Evolutionary conservation across 2,797 vertebrate species (phyloP).

Genomic region (Enteromius afrohamiltoni): DNA sequence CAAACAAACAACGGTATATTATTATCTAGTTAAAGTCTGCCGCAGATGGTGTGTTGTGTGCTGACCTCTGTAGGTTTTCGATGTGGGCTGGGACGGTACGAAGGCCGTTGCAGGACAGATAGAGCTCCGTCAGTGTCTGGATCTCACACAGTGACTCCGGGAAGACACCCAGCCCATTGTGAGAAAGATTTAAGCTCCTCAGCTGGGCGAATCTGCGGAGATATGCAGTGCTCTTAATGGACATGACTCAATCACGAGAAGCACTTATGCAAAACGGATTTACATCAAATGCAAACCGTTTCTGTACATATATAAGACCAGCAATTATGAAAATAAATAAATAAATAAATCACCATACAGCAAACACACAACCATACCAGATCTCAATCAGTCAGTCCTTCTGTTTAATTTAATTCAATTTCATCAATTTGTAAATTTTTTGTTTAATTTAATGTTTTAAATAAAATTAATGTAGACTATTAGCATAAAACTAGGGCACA

Average conservation of each 20-base stretch:
- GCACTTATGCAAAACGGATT: constrained; percentile 17
- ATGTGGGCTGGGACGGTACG: constrained; percentile 81
- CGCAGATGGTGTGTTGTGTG: neutral
- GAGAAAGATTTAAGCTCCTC: constrained; percentile 94
- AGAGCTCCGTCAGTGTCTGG: constrained; percentile 90
- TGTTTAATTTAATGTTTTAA: neutral
- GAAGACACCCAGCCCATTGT: constrained; percentile 92
- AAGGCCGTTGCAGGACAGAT: constrained; percentile 91
- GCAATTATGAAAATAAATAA: neutral
- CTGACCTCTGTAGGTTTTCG: constrained; percentile 87
- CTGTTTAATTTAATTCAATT: neutral
- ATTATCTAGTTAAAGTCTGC: neutral
- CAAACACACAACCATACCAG: neutral
- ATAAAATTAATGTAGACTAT: neutral
- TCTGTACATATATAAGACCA: neutral
- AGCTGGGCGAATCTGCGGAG: constrained; percentile 89
- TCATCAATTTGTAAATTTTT: no score
- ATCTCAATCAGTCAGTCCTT: neutral
- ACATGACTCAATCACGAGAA: constrained; percentile 3
- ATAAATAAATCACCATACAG: neutral
- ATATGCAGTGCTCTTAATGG: constrained; percentile 32
- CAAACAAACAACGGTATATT: neutral
- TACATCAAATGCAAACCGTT: neutral
- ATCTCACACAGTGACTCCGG: constrained; percentile 90
- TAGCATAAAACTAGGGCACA: neutral